phyloP scores from a whole-genome alignment of 2,113 vertebrate genomes.

The Siniperca chuatsi region DNA sequence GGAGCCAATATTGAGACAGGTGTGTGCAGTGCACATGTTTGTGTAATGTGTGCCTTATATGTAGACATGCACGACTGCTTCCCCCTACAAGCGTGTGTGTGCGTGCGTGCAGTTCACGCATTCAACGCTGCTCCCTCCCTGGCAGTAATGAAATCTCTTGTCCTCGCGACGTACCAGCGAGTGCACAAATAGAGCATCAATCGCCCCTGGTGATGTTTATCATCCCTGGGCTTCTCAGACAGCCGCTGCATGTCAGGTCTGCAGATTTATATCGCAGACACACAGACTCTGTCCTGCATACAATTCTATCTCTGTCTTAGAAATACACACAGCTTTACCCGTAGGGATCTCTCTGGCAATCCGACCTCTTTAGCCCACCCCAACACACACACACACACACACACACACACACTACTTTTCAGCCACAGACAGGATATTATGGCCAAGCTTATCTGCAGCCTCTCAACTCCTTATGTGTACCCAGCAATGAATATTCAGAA shows the following conservation, averaged over 20 bases:
- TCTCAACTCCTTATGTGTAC: constrained; percentile 21
- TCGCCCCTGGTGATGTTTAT: constrained; percentile 69
- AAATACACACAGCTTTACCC: constrained; percentile 44
- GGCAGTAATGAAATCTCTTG: constrained; percentile 62
- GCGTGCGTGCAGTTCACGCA: constrained; percentile 12
- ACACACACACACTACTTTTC: constrained; percentile 12
- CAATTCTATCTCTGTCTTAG: constrained; percentile 66
- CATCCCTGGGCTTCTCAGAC: constrained; percentile 41
- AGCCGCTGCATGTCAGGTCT: constrained; percentile 41
- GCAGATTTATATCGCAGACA: constrained; percentile 66
- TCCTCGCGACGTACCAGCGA: constrained; percentile 11
- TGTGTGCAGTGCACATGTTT: constrained; percentile 27
- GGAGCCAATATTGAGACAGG: constrained; percentile 61
- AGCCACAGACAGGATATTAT: constrained; percentile 40
- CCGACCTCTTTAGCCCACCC: neutral
- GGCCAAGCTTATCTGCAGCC: constrained; percentile 41
- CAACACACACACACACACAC: constrained; percentile 27
- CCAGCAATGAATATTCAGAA: constrained; percentile 13
- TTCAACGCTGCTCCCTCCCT: neutral
- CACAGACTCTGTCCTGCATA: constrained; percentile 62
- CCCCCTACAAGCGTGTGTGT: neutral
- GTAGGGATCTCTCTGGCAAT: constrained; percentile 17
- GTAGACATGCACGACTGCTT: constrained; percentile 22
- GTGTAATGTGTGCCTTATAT: constrained; percentile 39
- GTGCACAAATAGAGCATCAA: constrained; percentile 51